Evolutionary conservation across 2,797 vertebrate genomes (phyloP), one percentile per base, ranked within the genome.

Genomic region (Falco peregrinus): DNA sequence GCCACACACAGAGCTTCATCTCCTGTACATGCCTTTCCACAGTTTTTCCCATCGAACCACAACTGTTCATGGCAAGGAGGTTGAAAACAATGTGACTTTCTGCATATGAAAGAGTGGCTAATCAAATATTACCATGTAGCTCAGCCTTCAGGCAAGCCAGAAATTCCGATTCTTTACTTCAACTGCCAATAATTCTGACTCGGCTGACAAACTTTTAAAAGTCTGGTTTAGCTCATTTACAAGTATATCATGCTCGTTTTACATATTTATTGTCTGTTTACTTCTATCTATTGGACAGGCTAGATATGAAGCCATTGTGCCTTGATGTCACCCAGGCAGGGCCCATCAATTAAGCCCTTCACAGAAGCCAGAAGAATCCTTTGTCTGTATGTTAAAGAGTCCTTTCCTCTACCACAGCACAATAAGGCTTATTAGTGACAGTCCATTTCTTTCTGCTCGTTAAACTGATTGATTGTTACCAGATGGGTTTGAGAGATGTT

Each of bases 391-490:
- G 41, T 78, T 75, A 78, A 78, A 89, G 33, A 87, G 53, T 43
- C 75, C 61, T 87, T 80, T 94, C 56, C 26, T 80, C 68, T 83
- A 61, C 16, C 29, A 41, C 68, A 89, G 39, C 63, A 79, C 56
- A 82, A 60, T 60, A 91, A 78, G 41, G 53, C 50, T 86, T 73
- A 73, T 84, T 95, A 92, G 78, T 51, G 61, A 92, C 82, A 89
- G 84, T 54, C 60, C 19, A 1, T 91, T 96, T 95, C 48, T 82
- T 93, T 87, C 91, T 92, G 71, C 75, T 94, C 29, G 1, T 93
- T 96, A 96, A 96, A 81, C n/a, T 78, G 92, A 96, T 73, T 54
- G 89, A 94, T 87, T 91, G 57, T 76, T 93, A 91, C 4, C 9
- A 96, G 84, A 92, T 91, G 82, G 53, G 37, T 71, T 81, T 80